Evolutionary conservation across 2,888 invertebrate genomes (phyloP).

Genomic region (Torymus texanus): DNA sequence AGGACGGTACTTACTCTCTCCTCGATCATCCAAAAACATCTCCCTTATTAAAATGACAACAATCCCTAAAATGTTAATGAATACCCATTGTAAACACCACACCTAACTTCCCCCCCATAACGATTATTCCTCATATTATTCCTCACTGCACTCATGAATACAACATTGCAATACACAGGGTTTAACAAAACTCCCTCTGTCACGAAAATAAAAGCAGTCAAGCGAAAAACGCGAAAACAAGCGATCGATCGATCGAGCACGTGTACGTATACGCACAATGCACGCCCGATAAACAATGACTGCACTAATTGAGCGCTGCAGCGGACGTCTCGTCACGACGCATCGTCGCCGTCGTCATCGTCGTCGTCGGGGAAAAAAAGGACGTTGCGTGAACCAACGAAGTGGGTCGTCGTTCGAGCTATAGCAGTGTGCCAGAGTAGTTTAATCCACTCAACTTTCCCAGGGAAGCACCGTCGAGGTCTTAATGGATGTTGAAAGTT

Average conservation of each 20-base stretch:
- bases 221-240: background rate
- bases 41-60: slow-evolving; percentile 34
- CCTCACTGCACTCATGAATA: too few relatives aligned
- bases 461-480: too few relatives aligned
- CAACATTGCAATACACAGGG: too few relatives aligned
- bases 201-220: background rate
- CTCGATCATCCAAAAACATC: slow-evolving; percentile 27
- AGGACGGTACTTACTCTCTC: too few relatives aligned
- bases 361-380: too few relatives aligned
- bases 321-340: slow-evolving; percentile 22
- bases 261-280: background rate
- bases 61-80: slow-evolving; percentile 19
- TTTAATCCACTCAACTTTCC: too few relatives aligned
- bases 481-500: too few relatives aligned
- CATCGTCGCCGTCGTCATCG: too few relatives aligned
- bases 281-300: slow-evolving; percentile 27
- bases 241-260: slow-evolving; percentile 12
- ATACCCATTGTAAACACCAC: slow-evolving; percentile 1
- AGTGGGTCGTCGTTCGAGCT: too few relatives aligned
- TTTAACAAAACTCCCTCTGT: too few relatives aligned
- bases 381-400: too few relatives aligned
- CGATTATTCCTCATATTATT: background rate
- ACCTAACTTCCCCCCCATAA: background rate
- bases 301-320: slow-evolving; percentile 37
- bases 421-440: too few relatives aligned